Evolutionary conservation across 2,113 vertebrate species (phyloP).

Genomic region (Tylochromis polylepis): DNA sequence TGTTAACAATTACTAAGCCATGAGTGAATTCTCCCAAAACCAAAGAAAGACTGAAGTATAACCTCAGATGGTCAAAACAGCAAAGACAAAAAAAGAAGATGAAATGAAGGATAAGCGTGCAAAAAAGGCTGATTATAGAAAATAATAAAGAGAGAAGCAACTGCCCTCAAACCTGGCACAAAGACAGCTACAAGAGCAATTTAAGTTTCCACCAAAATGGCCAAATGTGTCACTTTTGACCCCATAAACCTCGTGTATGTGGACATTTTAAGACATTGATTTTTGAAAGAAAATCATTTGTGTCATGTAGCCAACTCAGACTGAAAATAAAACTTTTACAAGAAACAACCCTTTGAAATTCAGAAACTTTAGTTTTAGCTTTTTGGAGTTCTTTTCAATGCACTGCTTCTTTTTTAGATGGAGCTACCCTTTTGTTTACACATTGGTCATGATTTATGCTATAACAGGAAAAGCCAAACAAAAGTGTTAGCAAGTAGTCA

Average conservation of each 20-base stretch:
- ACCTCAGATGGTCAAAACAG: constrained; percentile 48
- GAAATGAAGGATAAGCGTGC: constrained; percentile 3
- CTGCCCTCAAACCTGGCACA: not conserved
- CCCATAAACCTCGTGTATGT: not conserved
- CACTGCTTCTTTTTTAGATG: not conserved
- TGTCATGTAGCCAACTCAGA: not conserved
- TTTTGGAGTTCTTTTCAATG: not conserved
- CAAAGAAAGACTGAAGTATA: constrained; percentile 51
- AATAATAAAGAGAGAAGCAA: not conserved
- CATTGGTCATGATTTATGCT: not conserved
- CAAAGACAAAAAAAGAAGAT: not conserved
- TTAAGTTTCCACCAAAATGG: not conserved
- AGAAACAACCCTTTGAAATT: not conserved
- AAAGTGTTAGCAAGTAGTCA: not conserved
- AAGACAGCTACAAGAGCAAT: not conserved
- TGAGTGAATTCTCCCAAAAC: constrained; percentile 60
- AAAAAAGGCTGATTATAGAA: not conserved
- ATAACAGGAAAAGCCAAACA: not conserved
- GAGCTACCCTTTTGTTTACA: not conserved
- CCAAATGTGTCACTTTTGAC: not conserved
- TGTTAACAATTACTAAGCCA: constrained; percentile 66
- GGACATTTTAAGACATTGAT: not conserved
- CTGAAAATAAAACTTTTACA: not conserved
- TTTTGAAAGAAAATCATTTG: not conserved
- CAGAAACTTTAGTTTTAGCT: not conserved